Base-by-base conservation (phyloP, 2,797 vertebrate species). In the Sebastes trivittatus region DNA sequence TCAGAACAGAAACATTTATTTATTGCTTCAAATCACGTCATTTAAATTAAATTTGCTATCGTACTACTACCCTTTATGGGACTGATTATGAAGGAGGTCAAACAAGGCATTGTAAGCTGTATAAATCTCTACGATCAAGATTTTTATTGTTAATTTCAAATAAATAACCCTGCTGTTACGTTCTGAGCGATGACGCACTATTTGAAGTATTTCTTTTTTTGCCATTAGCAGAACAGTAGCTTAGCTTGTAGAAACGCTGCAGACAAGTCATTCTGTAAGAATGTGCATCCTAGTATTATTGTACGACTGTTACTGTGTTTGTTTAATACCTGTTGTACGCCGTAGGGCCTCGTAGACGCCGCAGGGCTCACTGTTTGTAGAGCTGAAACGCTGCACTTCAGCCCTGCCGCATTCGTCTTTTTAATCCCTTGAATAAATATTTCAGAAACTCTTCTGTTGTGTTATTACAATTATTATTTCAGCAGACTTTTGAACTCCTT, bases 221-320 rank as follows among this genome's bases (percentile, higher is more conserved):
- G 74, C 66, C 59, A 65, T 87, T 91, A 83, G 86, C 68, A 55
- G 67, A 76, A 73, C 68, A 34, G 49, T 90, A 93, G 83, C 42
- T 88, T 72, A 89, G 89, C 85, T 77, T 59, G 58, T 91, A 90
- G 81, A 71, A 52, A 68, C 58, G 78, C 81, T 86, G 75, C 85
- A 76, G 94, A 96, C 94, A 93, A 94, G 86, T 87, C 93, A 92
- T 95, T 95, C 93, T 88, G 76, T 86, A 67, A 85, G 95, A 94
- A 94, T 95, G 94, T 92, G 93, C 91, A 87, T 88, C 88, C 63
- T 79, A 82, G 82, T 91, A 80, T 87, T 87, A 87, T 68, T 74
- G 63, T 85, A 60, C 16, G 87, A 90, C 88, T 90, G 89, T 92
- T 91, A 85, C 71, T 66, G 82, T 84, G 79, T 82, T 87, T 68